Conservation (phyloP, 2,797 vertebrate species). For the Heterohyrax brucei region DNA sequence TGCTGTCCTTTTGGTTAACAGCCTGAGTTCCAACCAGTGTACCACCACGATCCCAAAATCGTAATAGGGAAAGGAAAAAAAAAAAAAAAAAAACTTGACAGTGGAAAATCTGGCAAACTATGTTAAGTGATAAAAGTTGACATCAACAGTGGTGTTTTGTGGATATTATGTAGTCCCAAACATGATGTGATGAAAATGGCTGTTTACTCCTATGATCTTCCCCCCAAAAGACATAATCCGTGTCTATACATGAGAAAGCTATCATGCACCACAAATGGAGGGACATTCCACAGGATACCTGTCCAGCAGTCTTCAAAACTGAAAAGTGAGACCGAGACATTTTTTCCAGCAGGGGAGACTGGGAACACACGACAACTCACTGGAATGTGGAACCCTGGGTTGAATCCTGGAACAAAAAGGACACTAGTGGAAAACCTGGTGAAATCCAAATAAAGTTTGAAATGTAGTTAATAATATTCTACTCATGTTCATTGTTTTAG, state of each 20-base stretch:
- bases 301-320: not conserved
- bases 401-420: not conserved
- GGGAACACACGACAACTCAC: not conserved
- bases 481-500: not conserved
- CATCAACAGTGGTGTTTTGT: no score
- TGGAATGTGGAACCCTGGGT: accelerated
- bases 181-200: not conserved
- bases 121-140: not conserved
- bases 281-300: no score
- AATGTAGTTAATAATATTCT: not conserved
- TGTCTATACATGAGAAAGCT: not conserved
- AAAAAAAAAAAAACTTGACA: not conserved
- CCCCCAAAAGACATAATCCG: not conserved
- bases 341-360: not conserved
- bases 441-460: not conserved
- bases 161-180: not conserved
- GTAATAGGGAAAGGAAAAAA: not conserved
- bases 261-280: not conserved
- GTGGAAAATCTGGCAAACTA: not conserved
- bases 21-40: no score
- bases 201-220: not conserved
- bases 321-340: conserved; percentile 10
- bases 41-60: not conserved
- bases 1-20: no score
- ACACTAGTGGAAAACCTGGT: not conserved